Conservation (phyloP, 2,113 vertebrate genomes). For the Sylvia atricapilla region DNA sequence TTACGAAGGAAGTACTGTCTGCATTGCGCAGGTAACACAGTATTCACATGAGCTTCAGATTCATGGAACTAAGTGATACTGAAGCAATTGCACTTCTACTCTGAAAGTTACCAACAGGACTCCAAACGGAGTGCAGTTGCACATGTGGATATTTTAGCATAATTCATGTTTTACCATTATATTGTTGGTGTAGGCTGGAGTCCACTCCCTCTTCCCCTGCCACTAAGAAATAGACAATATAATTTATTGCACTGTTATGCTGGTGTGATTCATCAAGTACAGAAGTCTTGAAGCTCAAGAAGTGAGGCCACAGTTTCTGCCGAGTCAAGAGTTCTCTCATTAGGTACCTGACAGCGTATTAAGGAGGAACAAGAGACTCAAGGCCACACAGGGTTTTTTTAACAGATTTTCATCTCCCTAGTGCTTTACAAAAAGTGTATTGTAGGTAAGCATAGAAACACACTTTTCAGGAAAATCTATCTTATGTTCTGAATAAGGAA, state of each 20-base stretch:
- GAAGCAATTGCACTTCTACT: neutral
- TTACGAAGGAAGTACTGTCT: slow-evolving; percentile 28
- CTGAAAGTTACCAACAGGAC: neutral
- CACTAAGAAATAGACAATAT: neutral
- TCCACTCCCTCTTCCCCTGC: neutral
- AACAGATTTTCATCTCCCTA: neutral
- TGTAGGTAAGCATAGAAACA: neutral
- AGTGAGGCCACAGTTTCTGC: neutral
- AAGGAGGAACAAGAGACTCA: neutral
- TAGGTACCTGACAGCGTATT: neutral
- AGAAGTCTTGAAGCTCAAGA: neutral
- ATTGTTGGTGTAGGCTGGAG: neutral
- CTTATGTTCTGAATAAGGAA: neutral
- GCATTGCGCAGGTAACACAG: slow-evolving; percentile 17
- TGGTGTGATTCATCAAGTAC: neutral
- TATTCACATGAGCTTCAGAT: neutral
- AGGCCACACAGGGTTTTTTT: neutral
- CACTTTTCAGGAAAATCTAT: neutral
- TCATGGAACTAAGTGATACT: neutral
- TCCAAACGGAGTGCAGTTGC: neutral
- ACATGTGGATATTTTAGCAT: neutral
- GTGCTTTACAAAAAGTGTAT: neutral
- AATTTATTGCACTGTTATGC: neutral
- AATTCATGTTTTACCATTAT: neutral
- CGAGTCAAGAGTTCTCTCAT: neutral